Conservation (phyloP, 2,113 vertebrate species). For the Psammodynastes pulverulentus region DNA sequence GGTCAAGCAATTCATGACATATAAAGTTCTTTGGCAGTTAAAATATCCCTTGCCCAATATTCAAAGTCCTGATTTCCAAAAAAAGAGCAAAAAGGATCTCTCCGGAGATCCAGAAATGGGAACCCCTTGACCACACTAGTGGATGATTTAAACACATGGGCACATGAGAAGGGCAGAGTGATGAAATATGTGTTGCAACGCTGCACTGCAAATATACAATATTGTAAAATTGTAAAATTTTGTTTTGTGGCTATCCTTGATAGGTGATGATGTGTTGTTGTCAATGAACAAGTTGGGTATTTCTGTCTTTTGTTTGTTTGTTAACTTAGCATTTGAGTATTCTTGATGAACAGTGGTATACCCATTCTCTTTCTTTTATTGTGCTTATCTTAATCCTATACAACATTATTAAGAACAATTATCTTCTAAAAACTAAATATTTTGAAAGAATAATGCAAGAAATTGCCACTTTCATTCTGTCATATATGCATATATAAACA, state of each 20-base stretch:
- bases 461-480: background rate
- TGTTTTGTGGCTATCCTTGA: slow-evolving; percentile 24
- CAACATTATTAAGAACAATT: background rate
- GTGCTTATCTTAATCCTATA: background rate
- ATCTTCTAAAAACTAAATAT: background rate
- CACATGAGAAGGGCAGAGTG: background rate
- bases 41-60: slow-evolving; percentile 27
- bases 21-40: slow-evolving; percentile 45
- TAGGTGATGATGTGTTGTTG: too few species aligned
- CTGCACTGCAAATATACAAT: too few species aligned
- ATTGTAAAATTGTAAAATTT: background rate
- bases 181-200: too few species aligned
- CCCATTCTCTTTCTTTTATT: background rate
- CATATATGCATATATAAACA: background rate
- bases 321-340: background rate
- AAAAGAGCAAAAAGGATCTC: too few species aligned
- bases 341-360: background rate
- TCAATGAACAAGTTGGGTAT: background rate
- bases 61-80: slow-evolving; percentile 23
- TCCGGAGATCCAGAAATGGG: background rate
- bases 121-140: too few species aligned
- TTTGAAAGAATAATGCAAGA: rapidly evolving
- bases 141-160: background rate
- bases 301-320: background rate
- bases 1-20: slow-evolving; percentile 39